Percentiles rank a stretch among this genome's conserved stretches.
These are phyloP conservation scores for Caenorhabditis sp. DNA, from an alignment of 2,888 invertebrate species.

Conservation along the genomic window DNA sequence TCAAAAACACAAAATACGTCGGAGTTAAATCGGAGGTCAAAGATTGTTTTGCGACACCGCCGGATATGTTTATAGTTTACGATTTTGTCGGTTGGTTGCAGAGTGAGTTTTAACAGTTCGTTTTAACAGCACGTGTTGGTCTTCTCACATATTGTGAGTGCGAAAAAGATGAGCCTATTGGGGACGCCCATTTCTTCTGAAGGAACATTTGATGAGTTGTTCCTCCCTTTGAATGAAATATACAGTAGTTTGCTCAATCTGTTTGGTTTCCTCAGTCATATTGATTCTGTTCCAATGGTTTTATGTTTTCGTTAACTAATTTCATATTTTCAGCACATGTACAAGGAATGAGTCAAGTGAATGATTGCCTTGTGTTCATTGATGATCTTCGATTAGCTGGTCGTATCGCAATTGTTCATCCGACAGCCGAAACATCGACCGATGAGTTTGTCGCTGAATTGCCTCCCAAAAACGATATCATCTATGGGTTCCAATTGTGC, in stretches of 20 bases:
- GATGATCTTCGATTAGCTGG: background rate
- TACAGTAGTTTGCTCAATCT: too few species aligned
- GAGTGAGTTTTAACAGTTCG: conserved; percentile 6
- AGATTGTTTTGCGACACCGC: conserved; percentile 3
- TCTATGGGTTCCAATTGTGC: conserved; percentile 89
- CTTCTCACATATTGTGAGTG: too few species aligned
- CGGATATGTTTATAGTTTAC: conserved; percentile 22
- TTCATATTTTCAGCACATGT: conserved; percentile 21
- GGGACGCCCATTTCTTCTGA: too few species aligned
- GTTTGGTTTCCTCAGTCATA: too few species aligned
- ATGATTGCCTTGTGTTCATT: background rate
- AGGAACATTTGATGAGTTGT: too few species aligned
- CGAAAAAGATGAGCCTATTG: too few species aligned
- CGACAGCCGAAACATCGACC: background rate
- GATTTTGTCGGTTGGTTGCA: conserved; percentile 31
- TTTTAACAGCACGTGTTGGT: too few species aligned
- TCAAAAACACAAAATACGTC: conserved; percentile 9
- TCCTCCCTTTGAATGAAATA: too few species aligned
- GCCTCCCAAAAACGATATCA: conserved; percentile 69
- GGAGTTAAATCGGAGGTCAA: conserved; percentile 13
- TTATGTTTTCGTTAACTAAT: background rate
- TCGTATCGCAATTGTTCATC: background rate
- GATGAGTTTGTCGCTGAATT: background rate
- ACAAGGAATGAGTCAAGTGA: conserved; percentile 6
- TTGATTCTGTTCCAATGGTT: background rate